Evolutionary conservation across 2,113 vertebrate species (phyloP).

Genomic region (Centropristis striata): DNA sequence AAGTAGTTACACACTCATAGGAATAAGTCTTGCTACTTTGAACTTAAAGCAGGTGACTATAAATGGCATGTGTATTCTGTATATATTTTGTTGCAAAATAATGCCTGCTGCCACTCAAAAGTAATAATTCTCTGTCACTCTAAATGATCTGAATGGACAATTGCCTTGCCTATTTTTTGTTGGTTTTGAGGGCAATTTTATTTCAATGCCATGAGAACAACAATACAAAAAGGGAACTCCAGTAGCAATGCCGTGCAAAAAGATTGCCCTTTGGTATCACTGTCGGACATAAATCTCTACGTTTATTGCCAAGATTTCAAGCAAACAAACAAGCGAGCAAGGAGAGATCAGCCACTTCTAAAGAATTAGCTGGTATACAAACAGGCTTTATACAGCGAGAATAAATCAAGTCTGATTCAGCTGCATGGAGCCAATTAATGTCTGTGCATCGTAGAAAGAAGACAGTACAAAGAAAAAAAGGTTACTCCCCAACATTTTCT

Average conservation of each 20-base stretch:
- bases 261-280: background rate
- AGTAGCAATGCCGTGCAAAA: background rate
- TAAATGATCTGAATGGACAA: background rate
- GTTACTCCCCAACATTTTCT: constrained; percentile 34
- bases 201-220: background rate
- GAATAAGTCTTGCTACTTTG: background rate
- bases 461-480: background rate
- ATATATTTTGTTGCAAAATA: background rate
- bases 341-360: constrained; percentile 3
- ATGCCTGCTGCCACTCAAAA: no score
- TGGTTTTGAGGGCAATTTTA: background rate
- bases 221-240: background rate
- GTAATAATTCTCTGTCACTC: no score
- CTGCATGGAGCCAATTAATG: background rate
- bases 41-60: background rate
- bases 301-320: background rate
- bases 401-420: background rate
- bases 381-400: background rate
- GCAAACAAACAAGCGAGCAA: background rate
- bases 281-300: background rate
- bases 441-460: background rate
- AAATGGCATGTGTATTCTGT: background rate
- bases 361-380: constrained; percentile 9
- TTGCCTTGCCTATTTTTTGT: background rate
- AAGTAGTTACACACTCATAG: background rate